phyloP scores from a whole-genome alignment of 92 coral and sea anemone species.

The Heteractis magnifica region DNA sequence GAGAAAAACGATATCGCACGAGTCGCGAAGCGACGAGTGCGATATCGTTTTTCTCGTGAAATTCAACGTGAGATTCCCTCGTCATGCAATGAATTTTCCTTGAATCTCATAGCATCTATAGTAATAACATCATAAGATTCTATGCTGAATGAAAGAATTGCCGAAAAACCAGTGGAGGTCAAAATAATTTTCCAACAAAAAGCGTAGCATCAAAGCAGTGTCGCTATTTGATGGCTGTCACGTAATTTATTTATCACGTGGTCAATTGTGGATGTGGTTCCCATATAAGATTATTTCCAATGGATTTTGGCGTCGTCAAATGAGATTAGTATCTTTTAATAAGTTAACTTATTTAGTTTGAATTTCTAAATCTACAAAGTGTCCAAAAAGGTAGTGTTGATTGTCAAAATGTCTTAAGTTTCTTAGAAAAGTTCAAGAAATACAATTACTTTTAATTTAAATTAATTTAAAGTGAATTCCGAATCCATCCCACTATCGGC shows the following conservation, averaged over 20 bases:
- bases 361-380: conserved; percentile 5
- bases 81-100: no score
- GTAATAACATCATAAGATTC: no score
- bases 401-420: background rate
- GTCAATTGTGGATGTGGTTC: background rate
- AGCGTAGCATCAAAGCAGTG: background rate
- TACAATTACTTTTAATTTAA: background rate
- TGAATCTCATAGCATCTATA: no score
- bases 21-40: no score
- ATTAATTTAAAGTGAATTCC: background rate
- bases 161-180: background rate
- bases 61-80: no score
- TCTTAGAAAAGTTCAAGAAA: conserved; percentile 1
- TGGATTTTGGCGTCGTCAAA: background rate
- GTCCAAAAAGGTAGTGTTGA: background rate
- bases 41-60: no score
- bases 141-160: background rate
- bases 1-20: no score
- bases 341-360: background rate
- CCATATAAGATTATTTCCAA: background rate
- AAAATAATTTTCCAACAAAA: background rate
- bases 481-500: background rate
- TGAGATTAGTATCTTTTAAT: background rate
- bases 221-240: background rate
- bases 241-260: background rate